Evolutionary conservation across 2,888 invertebrate species (phyloP).

Genomic region (Steinernema hermaphroditum): DNA sequence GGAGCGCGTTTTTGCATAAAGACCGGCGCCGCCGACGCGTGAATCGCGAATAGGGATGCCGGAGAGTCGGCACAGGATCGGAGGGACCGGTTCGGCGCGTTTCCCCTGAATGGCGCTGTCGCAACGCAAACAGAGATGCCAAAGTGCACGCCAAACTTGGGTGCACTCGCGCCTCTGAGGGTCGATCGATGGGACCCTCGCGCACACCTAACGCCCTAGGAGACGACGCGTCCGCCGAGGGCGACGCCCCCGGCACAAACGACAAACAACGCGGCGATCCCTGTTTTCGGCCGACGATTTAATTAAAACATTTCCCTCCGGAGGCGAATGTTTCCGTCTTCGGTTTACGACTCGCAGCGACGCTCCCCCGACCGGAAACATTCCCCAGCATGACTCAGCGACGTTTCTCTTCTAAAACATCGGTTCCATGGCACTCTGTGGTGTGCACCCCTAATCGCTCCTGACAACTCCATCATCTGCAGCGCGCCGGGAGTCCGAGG

Average conservation of each 20-base stretch:
- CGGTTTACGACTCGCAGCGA: no score
- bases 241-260: not conserved
- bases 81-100: not conserved
- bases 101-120: not conserved
- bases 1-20: no score
- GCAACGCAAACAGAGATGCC: no score
- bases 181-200: not conserved
- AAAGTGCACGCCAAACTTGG: no score
- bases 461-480: not conserved
- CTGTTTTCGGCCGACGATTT: not conserved
- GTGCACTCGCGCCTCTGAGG: no score
- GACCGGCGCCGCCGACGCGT: no score
- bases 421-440: no score
- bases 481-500: not conserved
- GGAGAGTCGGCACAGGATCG: no score
- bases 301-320: not conserved
- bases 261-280: not conserved
- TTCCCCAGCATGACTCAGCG: no score
- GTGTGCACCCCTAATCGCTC: not conserved
- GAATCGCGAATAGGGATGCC: no score
- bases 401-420: no score
- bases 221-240: not conserved
- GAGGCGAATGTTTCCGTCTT: not conserved
- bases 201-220: conserved; percentile 2
- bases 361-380: no score